Base-by-base conservation (phyloP, 1,140 invertebrate species). In the Drosophila ercepeae region DNA sequence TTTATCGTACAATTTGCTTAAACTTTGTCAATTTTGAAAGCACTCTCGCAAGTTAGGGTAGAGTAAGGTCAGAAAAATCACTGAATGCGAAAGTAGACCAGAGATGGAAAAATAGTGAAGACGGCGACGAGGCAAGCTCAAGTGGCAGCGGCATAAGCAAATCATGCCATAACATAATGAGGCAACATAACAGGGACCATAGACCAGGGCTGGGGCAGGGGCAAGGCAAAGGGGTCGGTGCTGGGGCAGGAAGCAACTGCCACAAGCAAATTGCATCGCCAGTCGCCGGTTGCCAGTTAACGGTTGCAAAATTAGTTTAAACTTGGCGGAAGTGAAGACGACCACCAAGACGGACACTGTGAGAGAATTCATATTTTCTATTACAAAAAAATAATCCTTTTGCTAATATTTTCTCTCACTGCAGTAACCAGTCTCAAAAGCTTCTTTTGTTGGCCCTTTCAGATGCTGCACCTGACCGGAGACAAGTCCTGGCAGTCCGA, bases 231-330 rank as follows among this genome's bases (percentile, higher is more conserved):
- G 2, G 9, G 34, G 34, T n/a, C 34, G n/a, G n/a, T n/a, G n/a
- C n/a, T 6, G 34, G 41, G 44, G 45, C 63, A 67, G 77, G 77
- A 81, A 76, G 77, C 82, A 52, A 88, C 60, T 76, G 73, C 63
- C 44, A 53, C 77, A 72, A 55, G 72, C 44, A 79, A 84, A 84
- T 84, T 86, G 76, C 72, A 86, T 74, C 78, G 63, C 58, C 53
- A 36, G 53, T 65, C 46, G 49, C 65, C 53, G 68, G 50, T 78
- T 74, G 63, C 79, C 81, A 68, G 75, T 84, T 79, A 84, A 75
- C 64, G 65, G 82, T 78, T 78, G 79, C 78, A 78, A 89, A 88
- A 88, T 88, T 88, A 88, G 82, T 88, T 88, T 88, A 82, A 82
- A 89, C 64, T 74, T 78, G 63, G 70, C 82, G 82, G 82, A 88